Evolutionary conservation across 2,797 vertebrate genomes (phyloP), one percentile per base, ranked within the genome.

Genomic region (Aphelocoma californica): DNA sequence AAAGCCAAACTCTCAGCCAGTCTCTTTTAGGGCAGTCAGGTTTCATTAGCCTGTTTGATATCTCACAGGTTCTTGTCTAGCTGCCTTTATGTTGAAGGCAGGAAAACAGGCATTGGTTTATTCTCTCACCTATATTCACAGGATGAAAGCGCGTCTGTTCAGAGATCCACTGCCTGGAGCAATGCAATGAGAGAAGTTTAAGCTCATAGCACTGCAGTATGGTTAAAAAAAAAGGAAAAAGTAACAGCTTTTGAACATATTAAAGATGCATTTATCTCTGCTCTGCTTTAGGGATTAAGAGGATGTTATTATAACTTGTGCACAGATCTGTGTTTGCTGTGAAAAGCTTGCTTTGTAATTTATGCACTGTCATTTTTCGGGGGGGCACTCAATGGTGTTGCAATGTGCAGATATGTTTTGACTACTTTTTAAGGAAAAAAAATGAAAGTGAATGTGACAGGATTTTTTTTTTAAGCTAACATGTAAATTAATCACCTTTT

Each of bases 291-390:
- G 34, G 57, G 47, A 92, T 79, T 90, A 92, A 58, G 74, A 74
- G 23, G 78, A 89, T 54, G 53, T 69, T 42, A 14, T 94, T 62
- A 18, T 88, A 70, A 93, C 93, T 93, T 91, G 71, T 73, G 47
- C 84, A 51, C 32, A 92, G 67, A 38, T 74, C 81, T 48, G 15
- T 70, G 40, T 75, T 94, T 82, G 83, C 32, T 53, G 57, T 94
- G 83, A 50, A 61, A 74, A 66, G 31, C 50, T 71, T 86, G 18
- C 81, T 90, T 79, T 79, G 66, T 95, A 94, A 96, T 31, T 97
- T 77, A 95, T 87, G 60, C 81, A 18, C 50, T 83, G 67, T 85
- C 56, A 42, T 82, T 60, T 42, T 86, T 29, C 7, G 4, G 34
- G 54, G 51, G 21, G 17, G 16, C 40, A 60, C 42, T 51, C 75